Evolutionary conservation across 2,888 invertebrate genomes (phyloP), one percentile per base, ranked within the genome.

Genomic region (Tortricodes alternella): DNA sequence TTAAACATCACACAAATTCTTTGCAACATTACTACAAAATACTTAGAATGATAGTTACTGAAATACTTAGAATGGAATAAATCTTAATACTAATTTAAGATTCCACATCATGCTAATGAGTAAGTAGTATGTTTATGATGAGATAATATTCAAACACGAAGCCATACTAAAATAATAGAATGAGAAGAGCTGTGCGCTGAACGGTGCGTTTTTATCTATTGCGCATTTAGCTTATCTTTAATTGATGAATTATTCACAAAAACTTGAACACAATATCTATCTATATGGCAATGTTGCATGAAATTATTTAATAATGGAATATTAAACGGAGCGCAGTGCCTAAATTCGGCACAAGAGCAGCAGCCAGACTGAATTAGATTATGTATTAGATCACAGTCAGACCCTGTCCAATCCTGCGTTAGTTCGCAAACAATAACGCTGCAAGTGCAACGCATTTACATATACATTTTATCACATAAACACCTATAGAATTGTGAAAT

Each of bases 351-450:
- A 64, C 62, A 63, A 66, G 67, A 64, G 58, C 59, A 64, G 64
- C 72, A 60, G 67, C 65, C 66, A 67, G 69, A 71, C 72, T 62
- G 59, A 59, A 64, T 68, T 80, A 61, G 70, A 76, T 78, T 78
- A 80, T 81, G 76, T 74, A 81, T 78, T 75, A 74, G 68, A 73
- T 69, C 65, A 64, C 67, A n/a, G n/a, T n/a, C n/a, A n/a, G n/a
- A 63, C 70, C 70, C 67, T 56, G 56, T 53, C 51, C 58, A 44
- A 62, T 49, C 53, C 63, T 61, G 60, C 60, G 34, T 44, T 2
- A 21, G 34, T 57, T 46, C 44, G 38, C 32, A 51, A 43, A 56
- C 27, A 15, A 18, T 29, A 29, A 13, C 9, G 32, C 13, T 32
- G n/a, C n/a, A n/a, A n/a, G n/a, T n/a, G n/a, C n/a, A 11, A 29